Conservation (phyloP, 2,888 invertebrate genomes). For the Thelaira solivaga region DNA sequence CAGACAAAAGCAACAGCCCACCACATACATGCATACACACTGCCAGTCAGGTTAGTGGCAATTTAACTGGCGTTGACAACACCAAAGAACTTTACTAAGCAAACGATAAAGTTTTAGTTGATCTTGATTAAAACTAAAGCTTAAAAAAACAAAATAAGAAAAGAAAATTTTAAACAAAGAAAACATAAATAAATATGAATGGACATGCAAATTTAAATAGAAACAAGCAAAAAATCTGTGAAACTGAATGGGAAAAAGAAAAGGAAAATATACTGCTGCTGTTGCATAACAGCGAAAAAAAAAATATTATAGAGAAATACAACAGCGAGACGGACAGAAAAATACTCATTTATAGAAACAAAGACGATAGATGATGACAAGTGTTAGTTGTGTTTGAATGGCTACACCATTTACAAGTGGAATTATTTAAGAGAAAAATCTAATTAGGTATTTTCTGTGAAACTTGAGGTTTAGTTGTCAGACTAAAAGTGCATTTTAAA, state of each 20-base stretch:
- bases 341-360: neutral
- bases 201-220: slow-evolving; percentile 35
- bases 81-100: slow-evolving; percentile 9
- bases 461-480: too few relatives aligned
- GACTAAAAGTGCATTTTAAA: too few relatives aligned
- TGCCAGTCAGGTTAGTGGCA: slow-evolving; percentile 24
- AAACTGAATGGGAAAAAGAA: too few relatives aligned
- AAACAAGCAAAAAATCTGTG: slow-evolving; percentile 2
- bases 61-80: slow-evolving; percentile 20
- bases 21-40: neutral
- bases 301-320: slow-evolving; percentile 12
- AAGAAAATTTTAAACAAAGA: neutral
- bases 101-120: slow-evolving; percentile 56
- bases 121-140: slow-evolving; percentile 61
- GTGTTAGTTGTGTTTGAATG: slow-evolving; percentile 8
- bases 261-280: neutral
- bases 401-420: slow-evolving; percentile 10
- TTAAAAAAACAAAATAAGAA: neutral
- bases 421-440: too few relatives aligned
- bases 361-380: slow-evolving; percentile 47
- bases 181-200: slow-evolving; percentile 30
- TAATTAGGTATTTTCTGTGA: too few relatives aligned
- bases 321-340: slow-evolving; percentile 13
- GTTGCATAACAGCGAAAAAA: neutral
- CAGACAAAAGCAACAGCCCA: too few relatives aligned